Percentiles rank a stretch among this genome's conserved stretches.
These are phyloP conservation scores for Leuciscus idus DNA, from an alignment of 2,113 vertebrate genomes.

Conservation along the genomic window DNA sequence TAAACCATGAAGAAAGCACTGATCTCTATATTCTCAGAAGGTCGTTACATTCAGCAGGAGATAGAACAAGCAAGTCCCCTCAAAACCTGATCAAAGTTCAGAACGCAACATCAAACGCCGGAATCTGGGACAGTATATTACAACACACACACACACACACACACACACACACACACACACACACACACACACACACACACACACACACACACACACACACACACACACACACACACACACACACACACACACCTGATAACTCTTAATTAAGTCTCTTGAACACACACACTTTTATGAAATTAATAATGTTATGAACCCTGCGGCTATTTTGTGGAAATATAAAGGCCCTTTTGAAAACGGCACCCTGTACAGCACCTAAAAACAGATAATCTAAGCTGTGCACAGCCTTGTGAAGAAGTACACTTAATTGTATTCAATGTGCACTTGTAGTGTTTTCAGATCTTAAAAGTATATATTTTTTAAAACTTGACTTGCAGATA, in stretches of 20 bases:
- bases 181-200: background rate
- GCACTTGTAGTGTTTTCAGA: background rate
- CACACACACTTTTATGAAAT: conserved; percentile 44
- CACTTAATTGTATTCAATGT: background rate
- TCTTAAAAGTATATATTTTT: background rate
- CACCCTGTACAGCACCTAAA: background rate
- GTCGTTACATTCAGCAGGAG: conserved; percentile 56
- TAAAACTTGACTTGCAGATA: background rate
- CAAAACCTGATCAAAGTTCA: background rate
- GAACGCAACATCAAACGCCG: background rate
- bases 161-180: background rate
- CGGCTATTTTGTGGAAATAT: conserved; percentile 48
- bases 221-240: background rate
- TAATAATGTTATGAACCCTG: conserved; percentile 57
- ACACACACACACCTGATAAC: background rate
- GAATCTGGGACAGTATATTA: conserved; percentile 35
- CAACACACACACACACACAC: conserved; percentile 54
- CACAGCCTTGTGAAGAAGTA: background rate
- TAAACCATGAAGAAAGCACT: background rate
- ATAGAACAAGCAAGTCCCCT: background rate
- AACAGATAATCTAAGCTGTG: background rate
- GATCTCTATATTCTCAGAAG: conserved; percentile 52
- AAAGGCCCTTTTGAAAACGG: conserved; percentile 32
- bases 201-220: conserved; percentile 51
- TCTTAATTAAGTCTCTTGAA: background rate